Evolutionary conservation across 2,888 invertebrate genomes (phyloP), one percentile per base, ranked within the genome.

Genomic region (Anagyrus pseudococci): DNA sequence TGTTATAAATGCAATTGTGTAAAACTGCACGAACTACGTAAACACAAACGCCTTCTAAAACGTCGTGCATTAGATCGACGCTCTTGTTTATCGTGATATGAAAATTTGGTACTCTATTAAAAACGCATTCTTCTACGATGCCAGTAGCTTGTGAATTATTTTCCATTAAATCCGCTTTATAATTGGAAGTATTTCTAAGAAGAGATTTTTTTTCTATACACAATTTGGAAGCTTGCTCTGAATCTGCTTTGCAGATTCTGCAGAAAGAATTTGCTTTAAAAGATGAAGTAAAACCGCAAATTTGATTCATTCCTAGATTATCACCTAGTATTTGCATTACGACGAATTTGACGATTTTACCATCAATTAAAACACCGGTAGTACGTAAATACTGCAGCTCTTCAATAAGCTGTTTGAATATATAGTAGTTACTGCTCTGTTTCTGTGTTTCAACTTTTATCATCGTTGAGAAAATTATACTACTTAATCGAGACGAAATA

Each of bases 21-120:
- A 2, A 62, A 61, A 48, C 68, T n/a, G 10, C 20, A 17, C 8
- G 20, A n/a, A 58, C 20, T 13, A 40, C 58, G 26, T 40, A 49
- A 23, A 37, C 6, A 37, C 49, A 58, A 2, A 58, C 49, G 2
- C 58, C 58, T 41, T 58, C 43, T 25, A 26, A 41, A 15, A 41
- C 4, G 41, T 41, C 17, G 15, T 57, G 57, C 33, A 57, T 46
- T 19, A 48, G 47, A 19, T 58, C 58, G 2, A 58, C 49, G 0
- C 47, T 15, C 8, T 26, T 13, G 15, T 43, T 49, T 8, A n/a
- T 41, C 6, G 13, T 7, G 4, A 58, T 23, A 37, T 58, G 49
- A 50, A 25, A 49, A 29, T 40, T 58, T 10, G 40, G 23, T 17
- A 58, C 49, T 40, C 13, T 26, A 25, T 49, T 49, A 13, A 58